These are phyloP conservation scores for Microchirus variegatus DNA, from an alignment of 2,797 vertebrate species.

Conservation along the genomic window DNA sequence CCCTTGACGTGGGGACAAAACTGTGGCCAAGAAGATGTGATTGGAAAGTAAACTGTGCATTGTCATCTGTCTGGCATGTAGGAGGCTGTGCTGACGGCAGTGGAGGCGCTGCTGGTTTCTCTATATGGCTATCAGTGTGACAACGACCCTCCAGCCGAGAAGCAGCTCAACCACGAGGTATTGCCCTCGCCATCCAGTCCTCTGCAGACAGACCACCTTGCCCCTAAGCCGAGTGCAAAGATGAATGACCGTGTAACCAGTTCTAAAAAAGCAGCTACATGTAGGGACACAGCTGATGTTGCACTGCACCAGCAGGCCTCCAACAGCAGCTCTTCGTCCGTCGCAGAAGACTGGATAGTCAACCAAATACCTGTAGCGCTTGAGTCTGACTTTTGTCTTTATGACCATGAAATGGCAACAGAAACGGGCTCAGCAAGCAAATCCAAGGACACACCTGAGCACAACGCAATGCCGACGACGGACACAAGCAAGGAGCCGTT, in stretches of 20 bases:
- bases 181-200: neutral
- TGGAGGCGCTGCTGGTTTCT: slow-evolving; percentile 89
- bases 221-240: slow-evolving; percentile 32
- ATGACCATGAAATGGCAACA: slow-evolving; percentile 39
- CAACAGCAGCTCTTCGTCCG: slow-evolving; percentile 78
- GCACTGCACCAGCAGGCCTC: slow-evolving; percentile 48
- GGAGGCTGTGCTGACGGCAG: slow-evolving; percentile 88
- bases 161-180: slow-evolving; percentile 8
- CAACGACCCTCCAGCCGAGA: slow-evolving; percentile 22
- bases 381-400: slow-evolving; percentile 50
- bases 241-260: slow-evolving; percentile 38
- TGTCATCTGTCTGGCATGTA: slow-evolving; percentile 55
- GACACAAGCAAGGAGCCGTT: slow-evolving; percentile 58
- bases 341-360: slow-evolving; percentile 75
- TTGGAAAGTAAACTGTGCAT: neutral
- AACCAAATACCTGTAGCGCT: slow-evolving; percentile 58
- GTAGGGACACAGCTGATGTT: neutral
- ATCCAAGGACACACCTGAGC: slow-evolving; percentile 6
- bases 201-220: neutral
- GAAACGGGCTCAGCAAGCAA: slow-evolving; percentile 4
- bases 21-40: neutral
- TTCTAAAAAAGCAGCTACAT: slow-evolving; percentile 5
- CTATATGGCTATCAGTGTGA: slow-evolving; percentile 85
- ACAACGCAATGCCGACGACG: neutral
- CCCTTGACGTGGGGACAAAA: neutral